A percentile compares a stretch with the other conserved stretches of the same genome.
These are phyloP conservation scores for Myotis myotis DNA, from an alignment of 2,797 vertebrate genomes.

Conservation along the genomic window DNA sequence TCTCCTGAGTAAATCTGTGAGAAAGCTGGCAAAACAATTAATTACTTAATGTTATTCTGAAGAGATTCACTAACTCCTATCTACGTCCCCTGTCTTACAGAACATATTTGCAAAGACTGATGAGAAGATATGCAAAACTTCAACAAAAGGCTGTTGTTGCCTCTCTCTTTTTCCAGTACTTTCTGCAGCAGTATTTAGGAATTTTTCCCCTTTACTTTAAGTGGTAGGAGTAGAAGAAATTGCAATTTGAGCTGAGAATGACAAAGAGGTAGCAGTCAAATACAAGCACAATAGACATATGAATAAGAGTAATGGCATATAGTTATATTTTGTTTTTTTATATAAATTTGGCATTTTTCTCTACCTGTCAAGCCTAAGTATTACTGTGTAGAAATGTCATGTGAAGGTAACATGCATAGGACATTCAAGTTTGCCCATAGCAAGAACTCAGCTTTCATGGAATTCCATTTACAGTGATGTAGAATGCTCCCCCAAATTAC, in stretches of 20 bases:
- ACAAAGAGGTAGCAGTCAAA: constrained; percentile 48
- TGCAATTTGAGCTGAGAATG: constrained; percentile 29
- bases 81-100: not conserved
- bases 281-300: not conserved
- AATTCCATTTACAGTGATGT: constrained; percentile 41
- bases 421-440: constrained; percentile 21
- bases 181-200: constrained; percentile 29
- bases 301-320: constrained; percentile 24
- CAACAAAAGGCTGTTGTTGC: not conserved
- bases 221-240: constrained; percentile 1
- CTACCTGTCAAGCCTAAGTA: constrained; percentile 47
- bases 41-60: constrained; percentile 48
- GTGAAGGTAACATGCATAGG: not conserved
- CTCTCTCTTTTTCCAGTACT: constrained; percentile 22
- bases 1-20: constrained; percentile 44
- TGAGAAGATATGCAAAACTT: constrained; percentile 31
- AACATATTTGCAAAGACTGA: constrained; percentile 30
- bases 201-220: constrained; percentile 38
- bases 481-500: constrained; percentile 45
- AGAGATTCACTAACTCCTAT: constrained; percentile 42
- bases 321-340: not conserved
- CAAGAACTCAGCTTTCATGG: constrained; percentile 34
- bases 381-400: constrained; percentile 52
- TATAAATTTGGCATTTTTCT: constrained; percentile 46
- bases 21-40: constrained; percentile 46